A percentile compares a stretch with the other conserved stretches of the same genome.
phyloP scores from a whole-genome alignment of 37 sponge, comb jelly and placozoan species.

The Halisarca cf. caerulea region DNA sequence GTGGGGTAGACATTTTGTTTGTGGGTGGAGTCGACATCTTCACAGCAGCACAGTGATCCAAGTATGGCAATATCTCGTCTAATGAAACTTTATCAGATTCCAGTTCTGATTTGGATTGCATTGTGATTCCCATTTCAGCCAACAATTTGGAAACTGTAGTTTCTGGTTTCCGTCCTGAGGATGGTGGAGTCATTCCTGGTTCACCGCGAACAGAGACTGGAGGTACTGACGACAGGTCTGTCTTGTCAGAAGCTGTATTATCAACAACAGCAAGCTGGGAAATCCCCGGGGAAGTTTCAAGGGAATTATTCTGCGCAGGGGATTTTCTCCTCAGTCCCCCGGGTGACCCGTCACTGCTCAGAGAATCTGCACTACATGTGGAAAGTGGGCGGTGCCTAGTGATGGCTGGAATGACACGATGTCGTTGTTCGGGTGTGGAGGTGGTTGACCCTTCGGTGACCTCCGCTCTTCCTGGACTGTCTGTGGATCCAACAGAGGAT shows the following conservation, averaged over 20 bases:
- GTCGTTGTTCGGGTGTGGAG: neutral
- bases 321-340: neutral
- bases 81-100: neutral
- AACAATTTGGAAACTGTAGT: neutral
- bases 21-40: neutral
- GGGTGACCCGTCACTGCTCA: constrained; percentile 8
- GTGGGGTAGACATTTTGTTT: neutral
- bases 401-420: neutral
- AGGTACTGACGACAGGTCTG: neutral
- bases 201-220: neutral
- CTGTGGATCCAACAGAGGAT: neutral
- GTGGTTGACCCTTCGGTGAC: neutral
- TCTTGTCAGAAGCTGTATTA: too few relatives aligned
- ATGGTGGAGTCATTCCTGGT: neutral
- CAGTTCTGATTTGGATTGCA: neutral
- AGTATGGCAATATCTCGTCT: neutral
- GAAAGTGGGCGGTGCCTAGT: neutral
- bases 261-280: neutral
- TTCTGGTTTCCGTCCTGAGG: neutral
- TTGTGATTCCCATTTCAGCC: neutral
- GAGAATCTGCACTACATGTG: neutral
- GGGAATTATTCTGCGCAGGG: too few relatives aligned
- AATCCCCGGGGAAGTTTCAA: neutral
- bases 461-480: neutral
- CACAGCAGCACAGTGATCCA: neutral